Percentiles rank a stretch among this genome's conserved stretches.
Evolutionary conservation across 2,888 invertebrate genomes (phyloP).

Genomic region (Agrenia bidenticulata): DNA sequence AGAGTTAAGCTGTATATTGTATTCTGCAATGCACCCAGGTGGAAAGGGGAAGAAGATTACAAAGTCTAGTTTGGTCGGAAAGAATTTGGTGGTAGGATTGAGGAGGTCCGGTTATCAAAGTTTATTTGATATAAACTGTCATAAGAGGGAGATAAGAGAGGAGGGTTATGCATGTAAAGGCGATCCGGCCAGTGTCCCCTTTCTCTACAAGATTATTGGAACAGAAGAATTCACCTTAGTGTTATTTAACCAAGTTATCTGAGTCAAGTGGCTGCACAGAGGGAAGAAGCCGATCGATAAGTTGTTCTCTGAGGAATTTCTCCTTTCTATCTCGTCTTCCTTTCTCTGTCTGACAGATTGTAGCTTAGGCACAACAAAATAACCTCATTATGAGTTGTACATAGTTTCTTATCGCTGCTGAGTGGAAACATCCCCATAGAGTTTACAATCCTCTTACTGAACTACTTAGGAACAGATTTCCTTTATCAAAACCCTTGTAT

Average conservation of each 20-base stretch:
- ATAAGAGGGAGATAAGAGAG: background rate
- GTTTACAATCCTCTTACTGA: background rate
- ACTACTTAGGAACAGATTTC: too few species aligned
- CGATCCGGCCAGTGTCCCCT: too few species aligned
- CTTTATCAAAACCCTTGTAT: too few species aligned
- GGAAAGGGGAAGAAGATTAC: too few species aligned
- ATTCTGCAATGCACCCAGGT: too few species aligned
- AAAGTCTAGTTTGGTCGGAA: too few species aligned
- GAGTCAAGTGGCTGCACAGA: constrained; percentile 23
- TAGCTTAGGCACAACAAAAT: constrained; percentile 35
- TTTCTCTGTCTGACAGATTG: constrained; percentile 11
- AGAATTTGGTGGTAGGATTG: too few species aligned
- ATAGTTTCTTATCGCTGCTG: constrained; percentile 15
- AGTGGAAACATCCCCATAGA: too few species aligned
- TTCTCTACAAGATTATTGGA: constrained; percentile 10
- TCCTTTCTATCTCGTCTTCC: constrained; percentile 7
- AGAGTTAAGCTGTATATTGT: too few species aligned
- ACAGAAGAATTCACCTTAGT: constrained; percentile 11
- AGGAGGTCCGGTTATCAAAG: too few species aligned
- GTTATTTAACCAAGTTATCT: constrained; percentile 23
- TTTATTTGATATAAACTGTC: too few species aligned
- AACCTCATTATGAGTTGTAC: constrained; percentile 41
- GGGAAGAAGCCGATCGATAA: constrained; percentile 33
- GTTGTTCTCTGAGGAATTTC: constrained; percentile 35
- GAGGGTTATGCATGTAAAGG: background rate